Percentiles rank a stretch among this genome's conserved stretches.
phyloP scores from a whole-genome alignment of 2,797 vertebrate genomes.

The Sphenopsis melanotis region DNA sequence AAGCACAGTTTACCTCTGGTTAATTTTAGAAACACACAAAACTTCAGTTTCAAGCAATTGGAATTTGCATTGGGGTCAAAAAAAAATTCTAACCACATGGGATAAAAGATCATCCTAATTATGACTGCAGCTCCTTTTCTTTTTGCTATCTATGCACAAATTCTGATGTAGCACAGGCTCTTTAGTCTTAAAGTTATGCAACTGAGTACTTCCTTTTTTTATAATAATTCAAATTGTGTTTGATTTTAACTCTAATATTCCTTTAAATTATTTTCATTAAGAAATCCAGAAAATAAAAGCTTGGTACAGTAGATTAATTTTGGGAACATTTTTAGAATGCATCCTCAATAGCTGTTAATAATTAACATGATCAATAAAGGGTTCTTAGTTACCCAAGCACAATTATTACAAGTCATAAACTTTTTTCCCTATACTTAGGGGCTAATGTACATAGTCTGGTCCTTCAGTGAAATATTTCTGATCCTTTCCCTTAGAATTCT shows the following conservation, averaged over 20 bases:
- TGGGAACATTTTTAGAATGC: neutral
- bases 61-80: neutral
- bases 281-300: neutral
- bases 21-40: constrained; percentile 32
- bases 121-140: neutral
- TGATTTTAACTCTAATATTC: neutral
- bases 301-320: neutral
- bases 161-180: neutral
- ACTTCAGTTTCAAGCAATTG: constrained; percentile 16
- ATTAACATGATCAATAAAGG: neutral
- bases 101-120: neutral
- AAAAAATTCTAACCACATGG: neutral
- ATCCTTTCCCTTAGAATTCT: neutral
- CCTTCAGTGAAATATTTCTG: neutral
- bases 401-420: neutral
- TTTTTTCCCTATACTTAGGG: neutral
- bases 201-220: rapidly evolving
- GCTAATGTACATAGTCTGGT: neutral
- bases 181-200: neutral
- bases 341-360: neutral
- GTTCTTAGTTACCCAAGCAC: neutral
- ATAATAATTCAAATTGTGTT: neutral
- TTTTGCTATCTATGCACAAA: neutral
- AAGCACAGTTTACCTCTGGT: neutral
- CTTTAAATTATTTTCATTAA: neutral